Conservation (phyloP, 2,113 vertebrate species). For the Psophia crepitans region DNA sequence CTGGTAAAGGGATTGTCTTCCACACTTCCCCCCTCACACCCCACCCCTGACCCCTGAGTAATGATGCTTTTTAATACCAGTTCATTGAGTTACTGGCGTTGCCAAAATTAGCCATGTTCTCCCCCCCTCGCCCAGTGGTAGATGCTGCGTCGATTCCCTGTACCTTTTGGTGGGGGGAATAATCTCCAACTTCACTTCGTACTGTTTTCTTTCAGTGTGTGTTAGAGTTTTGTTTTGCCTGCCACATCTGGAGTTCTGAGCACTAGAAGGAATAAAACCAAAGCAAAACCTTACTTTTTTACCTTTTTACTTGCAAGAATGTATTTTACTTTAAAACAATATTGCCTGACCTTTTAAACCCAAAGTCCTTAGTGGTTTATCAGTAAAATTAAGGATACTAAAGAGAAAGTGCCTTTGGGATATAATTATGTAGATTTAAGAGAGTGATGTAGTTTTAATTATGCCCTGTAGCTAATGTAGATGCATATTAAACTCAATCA, state of each 20-base stretch:
- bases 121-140: background rate
- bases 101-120: background rate
- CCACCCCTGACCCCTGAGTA: background rate
- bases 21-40: no score
- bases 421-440: slow-evolving; percentile 73
- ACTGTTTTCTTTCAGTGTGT: background rate
- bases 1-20: background rate
- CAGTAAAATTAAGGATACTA: slow-evolving; percentile 39
- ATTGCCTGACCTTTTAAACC: slow-evolving; percentile 20
- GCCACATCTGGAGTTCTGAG: background rate
- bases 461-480: slow-evolving; percentile 55
- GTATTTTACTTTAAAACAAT: slow-evolving; percentile 22
- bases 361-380: slow-evolving; percentile 23
- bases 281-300: background rate
- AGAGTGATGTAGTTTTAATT: slow-evolving; percentile 68
- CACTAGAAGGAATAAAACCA: background rate
- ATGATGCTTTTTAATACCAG: background rate
- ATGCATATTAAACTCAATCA: slow-evolving; percentile 48
- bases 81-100: background rate
- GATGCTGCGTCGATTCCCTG: background rate
- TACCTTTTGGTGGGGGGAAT: background rate
- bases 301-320: slow-evolving; percentile 2
- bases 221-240: background rate
- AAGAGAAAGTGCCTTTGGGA: slow-evolving; percentile 63
- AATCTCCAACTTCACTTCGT: background rate